Evolutionary conservation across 1,140 invertebrate genomes (phyloP).

Genomic region (Zophobas morio): DNA sequence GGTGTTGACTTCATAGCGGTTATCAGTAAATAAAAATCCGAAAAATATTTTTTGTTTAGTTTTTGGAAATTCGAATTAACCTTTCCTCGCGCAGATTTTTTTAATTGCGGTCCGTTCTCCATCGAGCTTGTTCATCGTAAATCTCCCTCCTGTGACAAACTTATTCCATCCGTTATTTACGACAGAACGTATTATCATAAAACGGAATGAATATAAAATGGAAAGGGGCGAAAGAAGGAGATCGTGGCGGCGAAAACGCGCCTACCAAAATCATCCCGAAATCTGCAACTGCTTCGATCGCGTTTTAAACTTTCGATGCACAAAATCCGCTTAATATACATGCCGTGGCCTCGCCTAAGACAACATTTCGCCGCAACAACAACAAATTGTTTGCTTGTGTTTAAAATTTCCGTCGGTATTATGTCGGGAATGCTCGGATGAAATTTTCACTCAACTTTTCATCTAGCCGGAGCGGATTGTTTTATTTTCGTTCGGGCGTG

Average conservation of each 20-base stretch:
- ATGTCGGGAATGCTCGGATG: background rate
- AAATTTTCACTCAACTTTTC: slow-evolving; percentile 39
- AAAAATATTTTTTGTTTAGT: too few species aligned
- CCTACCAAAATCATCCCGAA: background rate
- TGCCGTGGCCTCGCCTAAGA: background rate
- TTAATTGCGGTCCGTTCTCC: too few species aligned
- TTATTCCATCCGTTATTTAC: slow-evolving; percentile 21
- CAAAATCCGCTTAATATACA: background rate
- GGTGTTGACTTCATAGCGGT: too few species aligned
- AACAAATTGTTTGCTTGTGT: slow-evolving; percentile 16
- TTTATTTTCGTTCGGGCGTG: slow-evolving; percentile 14
- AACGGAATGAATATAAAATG: slow-evolving; percentile 39
- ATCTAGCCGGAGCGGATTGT: slow-evolving; percentile 12
- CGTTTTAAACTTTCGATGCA: background rate
- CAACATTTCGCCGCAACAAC: slow-evolving; percentile 1
- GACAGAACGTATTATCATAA: slow-evolving; percentile 31
- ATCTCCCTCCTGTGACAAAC: slow-evolving; percentile 32
- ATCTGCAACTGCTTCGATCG: background rate
- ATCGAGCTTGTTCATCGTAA: background rate
- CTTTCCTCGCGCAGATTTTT: too few species aligned
- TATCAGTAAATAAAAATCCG: too few species aligned
- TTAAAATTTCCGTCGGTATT: slow-evolving; percentile 2
- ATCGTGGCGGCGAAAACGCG: background rate
- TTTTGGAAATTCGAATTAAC: too few species aligned
- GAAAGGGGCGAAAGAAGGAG: slow-evolving; percentile 7